Percentiles rank a stretch among this genome's conserved stretches.
phyloP scores from a whole-genome alignment of 23 tunicate genomes.

The Oikopleura dioica region DNA sequence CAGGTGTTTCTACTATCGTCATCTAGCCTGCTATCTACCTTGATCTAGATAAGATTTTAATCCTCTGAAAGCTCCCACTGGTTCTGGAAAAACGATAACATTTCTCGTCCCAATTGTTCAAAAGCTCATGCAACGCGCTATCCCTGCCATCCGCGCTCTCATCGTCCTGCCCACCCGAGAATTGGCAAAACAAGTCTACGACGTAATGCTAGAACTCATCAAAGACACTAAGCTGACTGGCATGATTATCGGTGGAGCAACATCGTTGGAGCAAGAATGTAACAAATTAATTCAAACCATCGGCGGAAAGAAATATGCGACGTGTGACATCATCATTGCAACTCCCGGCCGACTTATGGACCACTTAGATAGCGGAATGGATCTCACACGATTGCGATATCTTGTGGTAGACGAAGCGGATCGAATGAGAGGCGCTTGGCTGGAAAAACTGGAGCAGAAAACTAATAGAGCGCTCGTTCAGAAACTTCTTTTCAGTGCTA shows the following conservation, averaged over 20 bases:
- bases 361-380: background rate
- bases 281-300: background rate
- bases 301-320: background rate
- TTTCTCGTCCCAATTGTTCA: constrained; percentile 3
- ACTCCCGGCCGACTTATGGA: constrained; percentile 12
- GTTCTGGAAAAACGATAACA: constrained; percentile 8
- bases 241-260: background rate
- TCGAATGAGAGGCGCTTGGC: constrained; percentile 7
- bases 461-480: background rate
- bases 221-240: background rate
- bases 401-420: background rate
- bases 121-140: background rate
- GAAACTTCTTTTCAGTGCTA: background rate
- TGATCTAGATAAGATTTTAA: too few relatives aligned
- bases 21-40: too few relatives aligned
- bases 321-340: background rate
- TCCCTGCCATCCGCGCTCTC: background rate
- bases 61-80: constrained; percentile 10
- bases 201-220: background rate
- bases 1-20: too few relatives aligned
- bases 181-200: background rate
- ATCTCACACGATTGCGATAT: background rate
- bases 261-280: background rate
- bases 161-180: constrained; percentile 10
- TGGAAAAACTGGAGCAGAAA: background rate